These are phyloP conservation scores for Ommatoiulus sabulosus DNA, from an alignment of 2,888 invertebrate species.

Conservation along the genomic window DNA sequence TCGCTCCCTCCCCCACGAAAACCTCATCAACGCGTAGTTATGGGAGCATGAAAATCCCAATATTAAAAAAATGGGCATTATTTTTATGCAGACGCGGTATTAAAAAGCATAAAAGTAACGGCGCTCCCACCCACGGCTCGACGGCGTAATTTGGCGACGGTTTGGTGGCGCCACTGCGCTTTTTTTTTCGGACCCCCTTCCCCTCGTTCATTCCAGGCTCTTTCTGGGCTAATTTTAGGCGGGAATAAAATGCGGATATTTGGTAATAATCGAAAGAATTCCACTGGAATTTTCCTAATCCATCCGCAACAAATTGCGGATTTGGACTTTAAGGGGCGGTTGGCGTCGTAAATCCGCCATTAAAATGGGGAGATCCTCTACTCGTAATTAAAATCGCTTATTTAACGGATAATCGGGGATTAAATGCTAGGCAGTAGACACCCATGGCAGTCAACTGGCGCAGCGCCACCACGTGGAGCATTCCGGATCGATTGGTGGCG, in stretches of 20 bases:
- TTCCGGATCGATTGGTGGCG: too few species aligned
- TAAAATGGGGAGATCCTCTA: not conserved
- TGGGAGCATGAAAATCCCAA: conserved; percentile 8
- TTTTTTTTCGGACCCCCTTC: not conserved
- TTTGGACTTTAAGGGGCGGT: not conserved
- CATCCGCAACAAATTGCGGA: not conserved
- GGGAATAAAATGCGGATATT: not conserved
- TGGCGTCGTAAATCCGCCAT: not conserved
- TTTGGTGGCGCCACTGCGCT: not conserved
- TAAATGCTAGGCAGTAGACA: not conserved
- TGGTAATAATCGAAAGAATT: not conserved
- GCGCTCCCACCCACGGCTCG: not conserved
- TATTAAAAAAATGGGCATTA: conserved; percentile 12
- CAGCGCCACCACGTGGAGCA: too few species aligned
- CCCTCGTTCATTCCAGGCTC: not conserved
- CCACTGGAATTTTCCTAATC: not conserved
- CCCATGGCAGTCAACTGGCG: not conserved
- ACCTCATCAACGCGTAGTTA: conserved; percentile 34
- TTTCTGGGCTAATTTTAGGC: not conserved
- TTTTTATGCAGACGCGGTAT: not conserved
- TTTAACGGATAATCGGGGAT: not conserved
- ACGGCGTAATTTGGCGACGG: not conserved
- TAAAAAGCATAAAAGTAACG: not conserved
- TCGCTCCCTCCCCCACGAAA: not conserved
- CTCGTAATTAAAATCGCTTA: not conserved